Percentiles rank a stretch among this genome's conserved stretches.
Conservation (phyloP, 1,140 invertebrate species). For the Charaxes varanes region DNA sequence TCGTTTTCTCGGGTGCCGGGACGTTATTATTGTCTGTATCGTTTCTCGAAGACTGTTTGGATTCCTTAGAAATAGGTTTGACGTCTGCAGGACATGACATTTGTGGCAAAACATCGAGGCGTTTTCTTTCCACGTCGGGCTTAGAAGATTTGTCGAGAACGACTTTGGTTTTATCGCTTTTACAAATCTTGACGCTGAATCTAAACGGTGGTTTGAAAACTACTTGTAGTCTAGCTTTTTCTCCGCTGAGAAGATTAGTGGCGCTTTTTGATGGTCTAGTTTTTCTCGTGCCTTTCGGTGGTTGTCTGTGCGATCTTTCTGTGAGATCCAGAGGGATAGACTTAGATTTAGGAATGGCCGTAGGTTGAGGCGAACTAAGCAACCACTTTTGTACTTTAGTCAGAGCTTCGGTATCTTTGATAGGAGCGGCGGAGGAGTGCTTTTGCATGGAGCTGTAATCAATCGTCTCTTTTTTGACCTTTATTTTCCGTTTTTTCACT, state of each 20-base stretch:
- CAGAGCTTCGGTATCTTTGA: slow-evolving; percentile 79
- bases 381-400: slow-evolving; percentile 90
- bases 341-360: slow-evolving; percentile 79
- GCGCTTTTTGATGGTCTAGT: slow-evolving; percentile 68
- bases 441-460: slow-evolving; percentile 83
- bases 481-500: slow-evolving; percentile 61
- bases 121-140: slow-evolving; percentile 58
- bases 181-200: slow-evolving; percentile 86
- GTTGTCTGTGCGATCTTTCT: slow-evolving; percentile 54
- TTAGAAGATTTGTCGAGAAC: slow-evolving; percentile 70
- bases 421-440: slow-evolving; percentile 58
- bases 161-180: slow-evolving; percentile 74
- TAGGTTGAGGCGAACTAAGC: slow-evolving; percentile 79
- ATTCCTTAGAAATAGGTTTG: slow-evolving; percentile 40
- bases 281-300: slow-evolving; percentile 57
- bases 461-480: slow-evolving; percentile 82
- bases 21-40: slow-evolving; percentile 27
- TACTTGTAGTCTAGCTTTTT: slow-evolving; percentile 83
- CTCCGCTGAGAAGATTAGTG: slow-evolving; percentile 70
- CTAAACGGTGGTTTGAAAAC: slow-evolving; percentile 91
- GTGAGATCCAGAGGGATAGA: slow-evolving; percentile 81
- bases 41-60: slow-evolving; percentile 40
- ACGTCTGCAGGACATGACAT: slow-evolving; percentile 30
- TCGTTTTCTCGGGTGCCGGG: slow-evolving; percentile 25
- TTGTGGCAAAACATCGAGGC: slow-evolving; percentile 41